A percentile compares a stretch with the other conserved stretches of the same genome.
phyloP scores from a whole-genome alignment of 1,140 invertebrate species.

The Gerris buenoi region DNA sequence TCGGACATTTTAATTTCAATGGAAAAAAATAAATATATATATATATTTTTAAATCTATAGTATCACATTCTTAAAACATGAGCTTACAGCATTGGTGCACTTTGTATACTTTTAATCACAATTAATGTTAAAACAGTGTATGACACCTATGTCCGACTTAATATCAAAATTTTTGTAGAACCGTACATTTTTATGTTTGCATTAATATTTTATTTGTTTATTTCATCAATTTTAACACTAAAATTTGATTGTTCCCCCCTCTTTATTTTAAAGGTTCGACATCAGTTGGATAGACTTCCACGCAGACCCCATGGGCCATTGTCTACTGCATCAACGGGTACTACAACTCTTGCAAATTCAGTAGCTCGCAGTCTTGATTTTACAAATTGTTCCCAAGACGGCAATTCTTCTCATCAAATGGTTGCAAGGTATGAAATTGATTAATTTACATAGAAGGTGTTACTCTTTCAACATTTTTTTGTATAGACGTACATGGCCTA shows the following conservation, averaged over 20 bases:
- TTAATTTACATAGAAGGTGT: too few species aligned
- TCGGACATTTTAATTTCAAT: too few species aligned
- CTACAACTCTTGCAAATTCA: constrained; percentile 20
- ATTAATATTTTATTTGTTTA: background rate
- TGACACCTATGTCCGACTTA: background rate
- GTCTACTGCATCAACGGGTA: constrained; percentile 31
- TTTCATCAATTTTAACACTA: too few species aligned
- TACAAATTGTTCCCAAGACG: background rate
- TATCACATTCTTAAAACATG: too few species aligned
- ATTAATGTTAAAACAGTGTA: background rate
- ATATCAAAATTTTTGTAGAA: background rate
- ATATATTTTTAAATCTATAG: too few species aligned
- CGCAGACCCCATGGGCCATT: constrained; percentile 46
- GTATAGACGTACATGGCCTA: too few species aligned
- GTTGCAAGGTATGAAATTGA: constrained; percentile 42
- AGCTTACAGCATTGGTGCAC: background rate
- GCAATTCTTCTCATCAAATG: constrained; percentile 39
- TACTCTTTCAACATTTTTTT: too few species aligned
- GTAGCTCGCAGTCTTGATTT: background rate
- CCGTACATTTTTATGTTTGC: background rate
- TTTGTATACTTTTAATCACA: background rate
- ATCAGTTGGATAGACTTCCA: constrained; percentile 72
- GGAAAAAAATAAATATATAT: too few species aligned
- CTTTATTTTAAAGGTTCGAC: constrained; percentile 52
- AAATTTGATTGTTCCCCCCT: too few species aligned